Base-by-base conservation (phyloP, 2,797 vertebrate species). In the Pangasius djambal region DNA sequence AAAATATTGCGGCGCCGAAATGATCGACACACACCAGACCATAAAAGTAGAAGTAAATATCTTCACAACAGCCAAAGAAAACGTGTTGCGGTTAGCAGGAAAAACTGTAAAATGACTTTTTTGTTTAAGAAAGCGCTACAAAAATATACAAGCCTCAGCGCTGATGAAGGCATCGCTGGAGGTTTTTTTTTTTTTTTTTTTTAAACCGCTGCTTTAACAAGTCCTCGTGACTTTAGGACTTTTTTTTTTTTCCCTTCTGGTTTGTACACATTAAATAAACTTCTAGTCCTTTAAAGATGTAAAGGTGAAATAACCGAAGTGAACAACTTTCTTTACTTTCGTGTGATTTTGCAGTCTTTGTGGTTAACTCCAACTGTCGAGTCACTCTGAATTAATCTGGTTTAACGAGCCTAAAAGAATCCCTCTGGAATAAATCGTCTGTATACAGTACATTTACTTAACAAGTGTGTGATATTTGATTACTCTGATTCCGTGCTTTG, bases 21-120 rank as follows among this genome's bases (percentile, higher is more conserved):
- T 34, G n/a, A 86, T 61, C 34, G 37, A 67, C 82, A 48, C 61
- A 65, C 83, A 50, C 40, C 34, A 31, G 28, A 20, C 61, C 10
- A 22, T 69, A 69, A 85, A 52, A 85, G 48, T 12, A 31, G 63
- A 85, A 85, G n/a, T 67, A 67, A 84, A 50, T 52, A 85, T 85
- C 65, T 50, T 84, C 52, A 16, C 31, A 34, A 37, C 34, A 74
- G 85, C 69, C 85, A 86, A 86, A 86, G 34, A 59, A 86, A 86
- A 31, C 65, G 48, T 52, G 65, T 52, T 65, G 61, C 6, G 65
- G 44, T 85, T 37, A 52, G 57, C 25, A 65, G 44, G 44, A 86
- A 61, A 44, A 59, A 57, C 13, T 77, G 12, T 48, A n/a, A 59
- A 61, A 59, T 31, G 9, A 75, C 70, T 85, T 34, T 85, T 69